Conservation (phyloP, 2,797 vertebrate species). For the Odontamblyopus lacepedii region DNA sequence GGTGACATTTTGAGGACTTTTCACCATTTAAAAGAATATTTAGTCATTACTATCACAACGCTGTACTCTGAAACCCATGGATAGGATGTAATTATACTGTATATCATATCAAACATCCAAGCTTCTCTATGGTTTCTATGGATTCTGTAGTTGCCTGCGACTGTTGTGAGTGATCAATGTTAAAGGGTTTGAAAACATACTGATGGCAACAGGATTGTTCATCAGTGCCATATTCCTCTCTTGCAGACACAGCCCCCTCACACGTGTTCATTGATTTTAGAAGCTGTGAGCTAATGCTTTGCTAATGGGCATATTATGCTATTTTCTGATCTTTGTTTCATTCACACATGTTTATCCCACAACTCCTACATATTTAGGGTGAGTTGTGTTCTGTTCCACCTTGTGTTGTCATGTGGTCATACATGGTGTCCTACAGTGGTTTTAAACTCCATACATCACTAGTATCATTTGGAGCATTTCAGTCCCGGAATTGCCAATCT, state of each 20-base stretch:
- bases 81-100: background rate
- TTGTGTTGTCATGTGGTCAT: too few species aligned
- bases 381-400: too few species aligned
- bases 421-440: too few species aligned
- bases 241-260: background rate
- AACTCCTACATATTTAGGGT: too few species aligned
- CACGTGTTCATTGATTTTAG: conserved; percentile 67
- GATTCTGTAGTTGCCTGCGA: background rate
- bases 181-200: background rate
- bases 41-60: background rate
- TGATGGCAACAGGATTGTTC: background rate
- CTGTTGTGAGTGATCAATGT: background rate
- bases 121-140: background rate
- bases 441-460: too few species aligned
- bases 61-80: background rate
- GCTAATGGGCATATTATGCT: conserved; percentile 30
- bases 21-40: background rate
- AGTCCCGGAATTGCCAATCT: too few species aligned
- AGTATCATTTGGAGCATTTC: too few species aligned
- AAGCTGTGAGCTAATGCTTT: conserved; percentile 59
- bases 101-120: background rate
- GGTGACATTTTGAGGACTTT: background rate
- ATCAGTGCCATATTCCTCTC: background rate
- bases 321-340: too few species aligned
- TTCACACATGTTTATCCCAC: too few species aligned